phyloP scores from a whole-genome alignment of 2,797 vertebrate genomes.

The Platalea minor region DNA sequence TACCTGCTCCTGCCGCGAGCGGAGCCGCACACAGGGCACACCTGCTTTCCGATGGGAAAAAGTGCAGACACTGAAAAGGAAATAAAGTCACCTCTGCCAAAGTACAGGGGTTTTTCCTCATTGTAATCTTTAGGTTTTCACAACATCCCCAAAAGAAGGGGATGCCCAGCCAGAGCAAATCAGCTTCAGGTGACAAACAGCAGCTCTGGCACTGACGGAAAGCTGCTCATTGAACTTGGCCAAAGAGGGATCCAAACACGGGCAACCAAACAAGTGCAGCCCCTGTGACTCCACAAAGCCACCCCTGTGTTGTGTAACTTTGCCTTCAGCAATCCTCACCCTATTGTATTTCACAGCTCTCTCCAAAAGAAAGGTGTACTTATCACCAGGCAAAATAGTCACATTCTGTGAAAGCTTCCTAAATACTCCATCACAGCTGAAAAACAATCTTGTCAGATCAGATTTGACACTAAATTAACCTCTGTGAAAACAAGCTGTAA shows the following conservation, averaged over 20 bases:
- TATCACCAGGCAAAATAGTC: not conserved
- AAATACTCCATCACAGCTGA: not conserved
- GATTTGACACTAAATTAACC: not conserved
- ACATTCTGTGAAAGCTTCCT: not conserved
- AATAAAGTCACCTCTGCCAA: not conserved
- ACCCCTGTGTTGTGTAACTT: not conserved
- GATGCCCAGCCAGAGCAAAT: not conserved
- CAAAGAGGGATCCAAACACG: not conserved
- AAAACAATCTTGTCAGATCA: not conserved
- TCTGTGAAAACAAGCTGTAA: not conserved
- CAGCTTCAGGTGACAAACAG: not conserved
- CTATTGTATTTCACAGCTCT: not conserved
- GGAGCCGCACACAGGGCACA: accelerated
- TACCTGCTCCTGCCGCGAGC: accelerated
- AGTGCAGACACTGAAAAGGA: accelerated
- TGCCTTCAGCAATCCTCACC: not conserved
- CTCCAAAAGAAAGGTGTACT: not conserved
- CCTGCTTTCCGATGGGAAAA: not conserved
- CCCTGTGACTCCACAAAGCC: not conserved
- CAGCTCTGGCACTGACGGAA: too few relatives aligned
- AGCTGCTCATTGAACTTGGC: not conserved
- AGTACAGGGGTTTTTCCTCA: not conserved
- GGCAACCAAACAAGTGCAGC: not conserved
- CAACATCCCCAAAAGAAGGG: not conserved
- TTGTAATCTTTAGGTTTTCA: not conserved